Conservation (phyloP, 2,888 invertebrate species). For the Gymnosoma rotundatum region DNA sequence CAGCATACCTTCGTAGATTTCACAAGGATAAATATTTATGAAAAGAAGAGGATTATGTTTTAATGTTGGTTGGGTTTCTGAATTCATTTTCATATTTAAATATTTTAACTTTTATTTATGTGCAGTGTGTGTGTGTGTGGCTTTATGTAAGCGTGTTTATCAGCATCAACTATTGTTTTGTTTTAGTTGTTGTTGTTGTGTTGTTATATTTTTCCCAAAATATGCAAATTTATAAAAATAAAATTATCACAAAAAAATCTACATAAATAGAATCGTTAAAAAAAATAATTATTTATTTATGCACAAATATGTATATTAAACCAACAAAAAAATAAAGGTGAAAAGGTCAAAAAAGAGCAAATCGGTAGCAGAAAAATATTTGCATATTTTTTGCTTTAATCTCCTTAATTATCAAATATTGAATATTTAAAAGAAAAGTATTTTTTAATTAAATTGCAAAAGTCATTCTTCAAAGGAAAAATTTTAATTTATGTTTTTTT, state of each 20-base stretch:
- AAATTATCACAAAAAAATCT: conserved; percentile 35
- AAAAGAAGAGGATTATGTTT: neutral
- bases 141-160: conserved; percentile 33
- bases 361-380: neutral
- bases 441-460: no score
- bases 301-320: conserved; percentile 15
- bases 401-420: no score
- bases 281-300: conserved; percentile 32
- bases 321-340: neutral
- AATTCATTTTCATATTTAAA: conserved; percentile 23
- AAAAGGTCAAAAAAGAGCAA: neutral
- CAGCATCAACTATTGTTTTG: conserved; percentile 4
- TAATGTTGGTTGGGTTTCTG: conserved; percentile 37
- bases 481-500: no score
- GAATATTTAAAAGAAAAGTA: no score
- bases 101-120: neutral
- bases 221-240: conserved; percentile 52
- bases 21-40: no score
- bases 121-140: neutral
- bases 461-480: no score
- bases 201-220: conserved; percentile 39
- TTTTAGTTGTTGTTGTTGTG: conserved; percentile 11
- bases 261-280: conserved; percentile 47
- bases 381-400: neutral
- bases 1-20: no score